Percentiles rank a stretch among this genome's conserved stretches.
phyloP scores from a whole-genome alignment of 2,113 vertebrate genomes.

The Platichthys stellatus region DNA sequence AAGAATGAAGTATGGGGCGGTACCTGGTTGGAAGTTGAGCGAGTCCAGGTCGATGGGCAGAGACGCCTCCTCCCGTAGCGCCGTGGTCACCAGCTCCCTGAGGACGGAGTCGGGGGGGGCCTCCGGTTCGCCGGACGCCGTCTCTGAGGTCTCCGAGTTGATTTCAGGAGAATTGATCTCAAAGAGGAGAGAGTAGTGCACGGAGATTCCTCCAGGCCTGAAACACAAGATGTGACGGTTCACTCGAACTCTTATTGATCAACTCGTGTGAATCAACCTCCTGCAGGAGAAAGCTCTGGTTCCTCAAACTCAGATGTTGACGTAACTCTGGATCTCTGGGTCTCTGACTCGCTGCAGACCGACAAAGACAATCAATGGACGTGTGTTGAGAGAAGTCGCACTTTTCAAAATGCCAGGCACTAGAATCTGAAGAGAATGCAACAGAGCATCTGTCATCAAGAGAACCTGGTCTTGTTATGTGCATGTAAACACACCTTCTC shows the following conservation, averaged over 20 bases:
- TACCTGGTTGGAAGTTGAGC: slow-evolving; percentile 83
- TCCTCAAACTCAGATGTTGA: no score
- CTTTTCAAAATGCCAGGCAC: no score
- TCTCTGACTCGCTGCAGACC: no score
- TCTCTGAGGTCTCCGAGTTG: slow-evolving; percentile 70
- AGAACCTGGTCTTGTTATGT: no score
- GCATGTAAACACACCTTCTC: no score
- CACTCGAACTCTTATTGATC: background rate
- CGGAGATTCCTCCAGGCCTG: slow-evolving; percentile 84
- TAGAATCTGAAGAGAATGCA: no score
- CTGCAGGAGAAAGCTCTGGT: background rate
- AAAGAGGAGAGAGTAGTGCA: slow-evolving; percentile 85
- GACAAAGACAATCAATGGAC: no score
- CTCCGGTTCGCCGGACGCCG: slow-evolving; percentile 48
- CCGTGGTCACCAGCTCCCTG: slow-evolving; percentile 84
- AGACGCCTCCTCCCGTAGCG: slow-evolving; percentile 84
- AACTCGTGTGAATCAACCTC: background rate
- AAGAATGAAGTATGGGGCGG: accelerated
- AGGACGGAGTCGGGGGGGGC: slow-evolving; percentile 74
- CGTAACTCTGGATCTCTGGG: no score
- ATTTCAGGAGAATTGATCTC: slow-evolving; percentile 74
- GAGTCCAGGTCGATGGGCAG: slow-evolving; percentile 85
- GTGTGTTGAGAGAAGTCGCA: no score
- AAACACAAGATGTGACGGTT: background rate
- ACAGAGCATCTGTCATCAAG: no score